A percentile compares a stretch with the other conserved stretches of the same genome.
Conservation (phyloP, 2,113 vertebrate genomes). For the Petrocephalus zakoni region DNA sequence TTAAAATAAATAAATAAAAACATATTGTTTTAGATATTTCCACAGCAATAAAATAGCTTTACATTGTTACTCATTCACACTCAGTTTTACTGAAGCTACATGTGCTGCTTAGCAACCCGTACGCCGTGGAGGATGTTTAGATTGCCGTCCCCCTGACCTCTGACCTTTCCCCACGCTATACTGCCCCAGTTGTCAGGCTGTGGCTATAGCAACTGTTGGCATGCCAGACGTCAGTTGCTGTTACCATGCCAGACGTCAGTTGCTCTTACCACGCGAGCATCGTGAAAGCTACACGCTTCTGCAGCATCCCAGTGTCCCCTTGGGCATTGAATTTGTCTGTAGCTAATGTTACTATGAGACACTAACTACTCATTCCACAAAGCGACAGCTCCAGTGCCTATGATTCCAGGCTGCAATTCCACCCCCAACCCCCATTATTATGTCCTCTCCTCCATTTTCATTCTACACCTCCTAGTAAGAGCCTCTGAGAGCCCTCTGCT, state of each 20-base stretch:
- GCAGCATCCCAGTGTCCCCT: not conserved
- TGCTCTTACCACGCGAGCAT: not conserved
- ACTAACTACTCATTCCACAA: not conserved
- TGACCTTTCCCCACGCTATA: not conserved
- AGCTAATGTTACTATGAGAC: not conserved
- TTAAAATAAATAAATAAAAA: not conserved
- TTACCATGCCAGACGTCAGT: not conserved
- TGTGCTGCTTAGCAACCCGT: not conserved
- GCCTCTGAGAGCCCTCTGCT: not conserved
- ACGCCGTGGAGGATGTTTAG: not conserved
- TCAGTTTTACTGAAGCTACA: not conserved
- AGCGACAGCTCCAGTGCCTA: not conserved
- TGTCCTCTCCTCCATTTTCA: not conserved
- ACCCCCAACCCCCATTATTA: not conserved
- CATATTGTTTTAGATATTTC: not conserved
- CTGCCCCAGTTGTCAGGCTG: not conserved
- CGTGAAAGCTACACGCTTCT: not conserved
- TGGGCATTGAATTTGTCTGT: not conserved
- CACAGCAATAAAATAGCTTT: not conserved
- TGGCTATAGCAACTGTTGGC: not conserved
- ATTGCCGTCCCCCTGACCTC: not conserved
- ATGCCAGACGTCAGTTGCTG: slow-evolving; percentile 1
- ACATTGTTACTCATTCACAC: not conserved
- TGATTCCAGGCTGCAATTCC: not conserved
- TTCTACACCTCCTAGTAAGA: not conserved